Conservation (phyloP, 2,888 invertebrate genomes). For the Drosophila barbarae region DNA sequence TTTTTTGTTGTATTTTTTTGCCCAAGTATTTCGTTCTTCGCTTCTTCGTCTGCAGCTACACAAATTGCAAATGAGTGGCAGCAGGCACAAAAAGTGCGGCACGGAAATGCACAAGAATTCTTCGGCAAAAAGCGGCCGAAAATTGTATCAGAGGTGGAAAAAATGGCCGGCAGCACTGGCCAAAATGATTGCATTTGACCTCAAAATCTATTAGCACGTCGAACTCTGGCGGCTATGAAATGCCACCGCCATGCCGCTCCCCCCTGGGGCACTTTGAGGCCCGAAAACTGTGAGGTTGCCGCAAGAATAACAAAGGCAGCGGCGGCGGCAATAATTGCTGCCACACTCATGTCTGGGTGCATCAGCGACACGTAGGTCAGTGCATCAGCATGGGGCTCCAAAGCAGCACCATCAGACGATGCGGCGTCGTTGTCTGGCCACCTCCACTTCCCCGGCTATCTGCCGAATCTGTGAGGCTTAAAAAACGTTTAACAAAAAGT, state of each 20-base stretch:
- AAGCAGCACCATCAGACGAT: constrained; percentile 22
- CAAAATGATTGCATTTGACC: constrained; percentile 70
- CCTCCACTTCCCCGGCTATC: constrained; percentile 30
- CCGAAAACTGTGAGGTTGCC: constrained; percentile 74
- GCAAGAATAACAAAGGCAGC: constrained; percentile 30
- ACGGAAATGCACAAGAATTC: constrained; percentile 72
- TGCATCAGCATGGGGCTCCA: constrained; percentile 51
- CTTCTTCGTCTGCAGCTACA: constrained; percentile 26
- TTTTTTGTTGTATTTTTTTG: background rate
- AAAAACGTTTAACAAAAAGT: constrained; percentile 35
- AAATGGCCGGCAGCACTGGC: constrained; percentile 35
- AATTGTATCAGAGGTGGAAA: constrained; percentile 59
- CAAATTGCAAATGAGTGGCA: constrained; percentile 64
- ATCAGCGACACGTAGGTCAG: constrained; percentile 69
- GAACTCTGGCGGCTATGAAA: constrained; percentile 72
- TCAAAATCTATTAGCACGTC: constrained; percentile 78
- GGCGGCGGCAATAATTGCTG: constrained; percentile 40
- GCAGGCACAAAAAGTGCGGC: constrained; percentile 53
- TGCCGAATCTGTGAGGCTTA: constrained; percentile 55
- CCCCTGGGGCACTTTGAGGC: constrained; percentile 30
- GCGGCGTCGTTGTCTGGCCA: constrained; percentile 49
- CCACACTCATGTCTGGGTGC: constrained; percentile 55
- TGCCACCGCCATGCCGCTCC: constrained; percentile 57
- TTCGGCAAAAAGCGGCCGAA: constrained; percentile 56
- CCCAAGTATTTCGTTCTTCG: constrained; percentile 3